phyloP scores from a whole-genome alignment of 2,888 invertebrate genomes.

The Calameuta pallipes region DNA sequence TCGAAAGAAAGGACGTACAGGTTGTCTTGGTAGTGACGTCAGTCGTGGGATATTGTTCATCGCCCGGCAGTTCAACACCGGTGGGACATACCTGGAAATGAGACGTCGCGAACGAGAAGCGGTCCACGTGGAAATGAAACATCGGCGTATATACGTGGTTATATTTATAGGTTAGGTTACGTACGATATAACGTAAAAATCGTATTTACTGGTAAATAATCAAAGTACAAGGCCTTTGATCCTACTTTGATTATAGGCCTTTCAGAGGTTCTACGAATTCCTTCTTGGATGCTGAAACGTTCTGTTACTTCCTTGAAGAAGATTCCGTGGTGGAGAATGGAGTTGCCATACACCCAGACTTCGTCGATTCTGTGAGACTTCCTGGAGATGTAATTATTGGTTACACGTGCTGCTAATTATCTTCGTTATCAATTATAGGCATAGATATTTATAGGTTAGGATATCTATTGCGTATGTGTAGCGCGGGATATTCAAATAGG shows the following conservation, averaged over 20 bases:
- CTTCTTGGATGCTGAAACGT: neutral
- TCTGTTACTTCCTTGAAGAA: too few relatives aligned
- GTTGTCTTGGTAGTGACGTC: neutral
- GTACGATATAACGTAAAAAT: neutral
- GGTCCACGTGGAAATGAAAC: neutral
- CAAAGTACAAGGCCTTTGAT: neutral
- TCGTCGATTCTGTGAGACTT: too few relatives aligned
- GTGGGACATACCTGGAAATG: slow-evolving; percentile 23
- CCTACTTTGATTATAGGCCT: neutral
- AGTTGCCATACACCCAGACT: too few relatives aligned
- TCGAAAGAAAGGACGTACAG: neutral
- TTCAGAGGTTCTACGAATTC: neutral
- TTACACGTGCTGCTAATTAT: neutral
- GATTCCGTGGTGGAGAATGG: too few relatives aligned
- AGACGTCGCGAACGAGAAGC: slow-evolving; percentile 31
- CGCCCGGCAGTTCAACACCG: neutral
- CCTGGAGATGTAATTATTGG: too few relatives aligned
- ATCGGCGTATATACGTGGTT: neutral
- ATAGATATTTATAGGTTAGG: neutral
- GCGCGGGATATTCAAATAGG: neutral
- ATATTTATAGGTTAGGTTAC: neutral
- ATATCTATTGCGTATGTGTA: neutral
- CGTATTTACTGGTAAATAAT: neutral
- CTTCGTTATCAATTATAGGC: neutral
- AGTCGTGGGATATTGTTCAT: neutral